Conservation (phyloP, 2,797 vertebrate species). For the Apogon talboti region DNA sequence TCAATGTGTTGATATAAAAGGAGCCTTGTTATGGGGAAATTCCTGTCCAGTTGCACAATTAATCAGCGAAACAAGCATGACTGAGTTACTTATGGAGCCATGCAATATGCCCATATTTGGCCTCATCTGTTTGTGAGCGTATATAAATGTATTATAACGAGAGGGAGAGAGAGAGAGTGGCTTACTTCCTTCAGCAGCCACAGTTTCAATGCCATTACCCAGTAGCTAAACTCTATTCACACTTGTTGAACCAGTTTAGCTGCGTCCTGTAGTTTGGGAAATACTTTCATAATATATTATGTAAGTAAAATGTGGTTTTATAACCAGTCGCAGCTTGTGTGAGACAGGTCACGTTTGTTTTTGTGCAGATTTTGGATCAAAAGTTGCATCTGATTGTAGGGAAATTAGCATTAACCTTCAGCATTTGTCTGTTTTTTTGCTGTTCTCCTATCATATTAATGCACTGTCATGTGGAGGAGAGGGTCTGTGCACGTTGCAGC, state of each 20-base stretch:
- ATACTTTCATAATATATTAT: too few species aligned
- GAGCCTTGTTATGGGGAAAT: conserved; percentile 74
- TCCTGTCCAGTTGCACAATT: conserved; percentile 79
- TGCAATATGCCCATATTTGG: conserved; percentile 1
- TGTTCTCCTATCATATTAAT: not conserved
- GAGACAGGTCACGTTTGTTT: not conserved
- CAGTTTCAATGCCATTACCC: not conserved
- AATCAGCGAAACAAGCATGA: conserved; percentile 72
- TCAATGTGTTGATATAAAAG: conserved; percentile 50
- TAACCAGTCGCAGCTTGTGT: not conserved
- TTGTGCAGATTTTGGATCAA: not conserved
- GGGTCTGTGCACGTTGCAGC: conserved; percentile 9
- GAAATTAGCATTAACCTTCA: not conserved
- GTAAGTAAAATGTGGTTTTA: not conserved
- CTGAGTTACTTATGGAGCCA: conserved; percentile 24
- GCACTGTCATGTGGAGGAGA: not conserved
- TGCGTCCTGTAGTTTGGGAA: not conserved
- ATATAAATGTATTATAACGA: not conserved
- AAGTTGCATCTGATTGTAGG: not conserved
- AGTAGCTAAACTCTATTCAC: not conserved
- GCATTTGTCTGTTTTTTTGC: not conserved
- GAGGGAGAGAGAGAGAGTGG: not conserved
- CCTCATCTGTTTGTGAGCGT: not conserved
- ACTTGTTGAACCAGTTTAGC: not conserved
- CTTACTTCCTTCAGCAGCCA: not conserved